Base-by-base conservation (phyloP, 2,888 invertebrate genomes). In the Drosophila leonis region DNA sequence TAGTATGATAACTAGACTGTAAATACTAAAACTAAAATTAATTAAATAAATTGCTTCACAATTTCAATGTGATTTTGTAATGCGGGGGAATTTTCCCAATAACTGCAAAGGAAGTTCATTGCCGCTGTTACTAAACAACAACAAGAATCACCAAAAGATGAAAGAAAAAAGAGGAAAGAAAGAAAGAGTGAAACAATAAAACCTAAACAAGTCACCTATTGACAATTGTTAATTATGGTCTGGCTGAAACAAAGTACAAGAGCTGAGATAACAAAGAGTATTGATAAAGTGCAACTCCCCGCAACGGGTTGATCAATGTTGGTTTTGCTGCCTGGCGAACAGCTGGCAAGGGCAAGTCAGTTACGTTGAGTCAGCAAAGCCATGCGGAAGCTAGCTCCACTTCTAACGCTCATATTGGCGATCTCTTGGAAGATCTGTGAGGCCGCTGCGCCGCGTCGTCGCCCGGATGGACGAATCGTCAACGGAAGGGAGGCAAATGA, bases 401-500 rank as follows among this genome's bases (percentile, higher is more conserved):
- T 48, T 12, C 8, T 64, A 41, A 8, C 59, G 7, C 46, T 78
- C 15, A 44, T 66, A 27, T 35, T 72, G 20, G 33, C 39, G 5
- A 27, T 78, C 13, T 41, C 49, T 6, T 62, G 42, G 54, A 7
- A 39, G 54, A 18, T 37, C 37, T 51, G 51, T 27, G 46, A 37
- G 5, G 65, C 67, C 4, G 62, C 71, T 1, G 39, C 27, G 4
- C 59, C 29, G 6, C 59, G 60, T 5, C 78, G 78, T 20, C 71
- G 73, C 5, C 84, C 88, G 15, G 84, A 80, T 35, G 84, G 84
- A 24, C 89, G 92, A 1, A 92, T 92, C 44, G 92, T 92, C 1
- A 92, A 92, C 63, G 92, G 92, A 0, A 82, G 82, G n/a, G 89
- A 84, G 52, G 92, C 91, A 0, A 44, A 65, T 0, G 90, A 89